A percentile compares a stretch with the other conserved stretches of the same genome.
Conservation (phyloP, 2,888 invertebrate species). For the Crematogaster levior region DNA sequence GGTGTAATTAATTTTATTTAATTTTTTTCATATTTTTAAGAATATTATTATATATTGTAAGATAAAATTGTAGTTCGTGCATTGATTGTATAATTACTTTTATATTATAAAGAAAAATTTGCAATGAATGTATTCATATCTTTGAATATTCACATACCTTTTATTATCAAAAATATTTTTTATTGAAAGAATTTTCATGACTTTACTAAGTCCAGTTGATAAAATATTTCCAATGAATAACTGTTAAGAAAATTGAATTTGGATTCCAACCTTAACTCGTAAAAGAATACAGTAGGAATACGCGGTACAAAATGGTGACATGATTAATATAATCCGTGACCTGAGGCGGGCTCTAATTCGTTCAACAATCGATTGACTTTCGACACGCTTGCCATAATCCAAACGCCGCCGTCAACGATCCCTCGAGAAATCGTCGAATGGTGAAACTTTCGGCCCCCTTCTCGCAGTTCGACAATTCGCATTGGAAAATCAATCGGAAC, state of each 20-base stretch:
- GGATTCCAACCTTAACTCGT: background rate
- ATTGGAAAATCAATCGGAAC: conserved; percentile 56
- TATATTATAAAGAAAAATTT: background rate
- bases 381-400: conserved; percentile 47
- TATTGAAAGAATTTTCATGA: background rate
- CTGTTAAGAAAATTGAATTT: background rate
- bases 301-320: conserved; percentile 9
- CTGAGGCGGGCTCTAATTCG: conserved; percentile 40
- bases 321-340: conserved; percentile 49
- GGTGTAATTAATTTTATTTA: background rate
- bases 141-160: background rate
- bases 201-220: background rate
- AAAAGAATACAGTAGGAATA: background rate
- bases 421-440: conserved; percentile 42
- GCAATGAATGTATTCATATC: background rate
- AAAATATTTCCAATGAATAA: background rate
- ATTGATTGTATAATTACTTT: background rate
- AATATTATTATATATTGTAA: background rate
- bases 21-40: background rate
- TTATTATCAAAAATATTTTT: background rate
- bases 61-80: background rate
- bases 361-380: conserved; percentile 24
- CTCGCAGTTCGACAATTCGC: conserved; percentile 41
- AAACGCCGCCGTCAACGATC: conserved; percentile 1
- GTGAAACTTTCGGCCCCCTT: conserved; percentile 31